Evolutionary conservation across 1,140 invertebrate genomes (phyloP).

Genomic region (Drosophila malerkotliana): DNA sequence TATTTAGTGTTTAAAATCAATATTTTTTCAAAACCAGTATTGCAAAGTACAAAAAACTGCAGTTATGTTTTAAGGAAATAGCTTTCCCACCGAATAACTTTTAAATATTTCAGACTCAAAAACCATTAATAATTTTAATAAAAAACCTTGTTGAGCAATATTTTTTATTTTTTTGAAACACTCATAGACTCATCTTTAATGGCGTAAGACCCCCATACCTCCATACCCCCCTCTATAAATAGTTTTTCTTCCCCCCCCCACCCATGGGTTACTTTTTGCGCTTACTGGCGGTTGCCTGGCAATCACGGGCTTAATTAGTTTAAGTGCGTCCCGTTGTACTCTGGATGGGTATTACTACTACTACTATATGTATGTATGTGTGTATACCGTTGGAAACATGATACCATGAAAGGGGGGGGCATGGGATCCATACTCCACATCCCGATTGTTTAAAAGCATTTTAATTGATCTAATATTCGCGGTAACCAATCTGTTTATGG

Average conservation of each 20-base stretch:
- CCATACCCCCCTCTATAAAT: not conserved
- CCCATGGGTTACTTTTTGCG: not conserved
- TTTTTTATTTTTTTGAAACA: too few relatives aligned
- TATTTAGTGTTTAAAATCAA: too few relatives aligned
- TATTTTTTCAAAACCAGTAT: too few relatives aligned
- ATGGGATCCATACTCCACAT: not conserved
- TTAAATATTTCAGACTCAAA: too few relatives aligned
- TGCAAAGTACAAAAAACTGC: too few relatives aligned
- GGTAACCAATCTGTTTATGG: slow-evolving; percentile 25
- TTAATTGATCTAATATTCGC: slow-evolving; percentile 42
- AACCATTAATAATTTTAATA: too few relatives aligned
- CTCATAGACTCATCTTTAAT: too few relatives aligned
- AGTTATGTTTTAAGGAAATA: too few relatives aligned
- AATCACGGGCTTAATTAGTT: slow-evolving; percentile 44
- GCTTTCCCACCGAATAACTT: too few relatives aligned
- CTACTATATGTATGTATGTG: not conserved
- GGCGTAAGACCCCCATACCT: too few relatives aligned
- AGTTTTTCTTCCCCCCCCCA: not conserved
- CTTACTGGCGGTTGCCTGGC: slow-evolving; percentile 32
- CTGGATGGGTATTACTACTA: slow-evolving; percentile 4
- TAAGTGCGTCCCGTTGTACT: slow-evolving; percentile 37
- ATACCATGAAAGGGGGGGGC: not conserved
- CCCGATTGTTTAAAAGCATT: slow-evolving; percentile 30
- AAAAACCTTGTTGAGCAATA: too few relatives aligned
- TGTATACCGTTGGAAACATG: not conserved